Conservation (phyloP, 2,888 invertebrate species). For the Aradus depressus region DNA sequence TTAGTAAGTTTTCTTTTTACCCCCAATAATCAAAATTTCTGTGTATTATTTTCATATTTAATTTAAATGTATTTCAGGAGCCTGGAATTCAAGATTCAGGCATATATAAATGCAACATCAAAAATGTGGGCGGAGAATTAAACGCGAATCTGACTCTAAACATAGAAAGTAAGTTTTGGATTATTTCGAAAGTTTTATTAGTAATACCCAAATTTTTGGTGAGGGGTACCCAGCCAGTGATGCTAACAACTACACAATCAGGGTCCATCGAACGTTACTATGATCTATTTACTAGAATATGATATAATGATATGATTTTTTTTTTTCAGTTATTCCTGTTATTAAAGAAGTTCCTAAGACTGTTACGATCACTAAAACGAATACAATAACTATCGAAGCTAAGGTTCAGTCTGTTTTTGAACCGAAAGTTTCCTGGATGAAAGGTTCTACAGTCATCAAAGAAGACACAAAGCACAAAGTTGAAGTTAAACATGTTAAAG, state of each 20-base stretch:
- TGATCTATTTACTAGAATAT: no score
- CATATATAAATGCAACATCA: conserved; percentile 94
- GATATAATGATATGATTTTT: conserved; percentile 16
- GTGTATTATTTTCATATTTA: no score
- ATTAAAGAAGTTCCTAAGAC: conserved; percentile 87
- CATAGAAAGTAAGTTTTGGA: conserved; percentile 85
- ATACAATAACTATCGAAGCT: conserved; percentile 86
- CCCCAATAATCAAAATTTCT: no score
- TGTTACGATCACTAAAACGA: conserved; percentile 82
- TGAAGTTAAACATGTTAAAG: conserved; percentile 65
- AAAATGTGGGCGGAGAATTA: conserved; percentile 89
- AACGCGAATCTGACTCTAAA: conserved; percentile 95
- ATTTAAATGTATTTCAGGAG: conserved; percentile 51
- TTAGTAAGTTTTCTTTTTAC: no score
- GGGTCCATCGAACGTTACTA: no score
- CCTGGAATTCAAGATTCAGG: conserved; percentile 94
- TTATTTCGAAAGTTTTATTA: no score
- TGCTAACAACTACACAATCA: no score
- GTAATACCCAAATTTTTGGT: no score
- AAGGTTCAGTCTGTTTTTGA: conserved; percentile 86
- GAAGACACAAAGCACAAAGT: conserved; percentile 67
- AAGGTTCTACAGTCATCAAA: conserved; percentile 65
- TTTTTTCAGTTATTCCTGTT: conserved; percentile 70
- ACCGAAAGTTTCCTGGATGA: conserved; percentile 89
- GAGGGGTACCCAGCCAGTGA: no score